Evolutionary conservation across 2,888 invertebrate species (phyloP).

Genomic region (Drosophila aldrichi): DNA sequence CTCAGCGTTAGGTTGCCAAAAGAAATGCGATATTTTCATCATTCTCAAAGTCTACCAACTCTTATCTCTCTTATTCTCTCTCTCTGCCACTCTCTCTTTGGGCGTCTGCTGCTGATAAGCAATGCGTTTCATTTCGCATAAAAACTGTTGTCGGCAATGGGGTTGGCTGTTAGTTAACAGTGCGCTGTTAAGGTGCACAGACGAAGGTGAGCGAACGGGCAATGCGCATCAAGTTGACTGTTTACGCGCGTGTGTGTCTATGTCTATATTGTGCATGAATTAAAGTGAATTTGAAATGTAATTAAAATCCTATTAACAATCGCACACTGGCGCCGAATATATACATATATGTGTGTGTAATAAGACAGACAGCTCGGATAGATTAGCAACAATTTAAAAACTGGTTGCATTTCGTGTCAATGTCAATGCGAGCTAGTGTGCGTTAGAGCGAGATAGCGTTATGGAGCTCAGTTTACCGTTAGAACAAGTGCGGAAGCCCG

Average conservation of each 20-base stretch:
- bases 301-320: conserved; percentile 16
- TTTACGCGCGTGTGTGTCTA: background rate
- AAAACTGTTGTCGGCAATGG: conserved; percentile 31
- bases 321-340: background rate
- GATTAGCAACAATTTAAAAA: conserved; percentile 29
- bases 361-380: background rate
- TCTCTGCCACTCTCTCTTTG: background rate
- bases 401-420: conserved; percentile 38
- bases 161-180: conserved; percentile 53
- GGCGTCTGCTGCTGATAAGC: conserved; percentile 46
- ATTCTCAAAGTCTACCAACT: conserved; percentile 10
- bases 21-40: conserved; percentile 33
- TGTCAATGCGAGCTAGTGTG: conserved; percentile 20
- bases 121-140: conserved; percentile 33
- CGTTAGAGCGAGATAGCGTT: background rate
- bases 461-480: conserved; percentile 49
- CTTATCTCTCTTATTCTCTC: background rate
- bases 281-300: conserved; percentile 1
- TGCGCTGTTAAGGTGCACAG: conserved; percentile 39
- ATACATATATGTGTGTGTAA: background rate
- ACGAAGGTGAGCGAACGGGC: conserved; percentile 33
- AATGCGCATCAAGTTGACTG: conserved; percentile 23
- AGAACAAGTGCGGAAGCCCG: conserved; percentile 70
- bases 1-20: conserved; percentile 25
- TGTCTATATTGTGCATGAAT: conserved; percentile 1